Evolutionary conservation across 1,140 invertebrate species (phyloP).

Genomic region (Heliconius congener): DNA sequence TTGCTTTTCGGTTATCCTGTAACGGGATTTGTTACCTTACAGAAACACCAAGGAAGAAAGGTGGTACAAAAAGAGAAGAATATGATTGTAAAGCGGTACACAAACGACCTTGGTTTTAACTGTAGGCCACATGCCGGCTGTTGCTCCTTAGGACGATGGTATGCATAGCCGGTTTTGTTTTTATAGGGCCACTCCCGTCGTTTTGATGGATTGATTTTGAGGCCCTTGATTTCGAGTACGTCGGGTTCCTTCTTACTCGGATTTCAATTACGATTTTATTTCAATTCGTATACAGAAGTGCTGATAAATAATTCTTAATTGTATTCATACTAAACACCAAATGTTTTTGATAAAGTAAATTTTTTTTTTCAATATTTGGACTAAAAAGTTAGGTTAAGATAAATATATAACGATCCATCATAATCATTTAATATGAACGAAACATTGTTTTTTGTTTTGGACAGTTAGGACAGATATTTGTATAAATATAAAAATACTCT

Average conservation of each 20-base stretch:
- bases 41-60: slow-evolving; percentile 57
- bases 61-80: slow-evolving; percentile 67
- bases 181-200: slow-evolving; percentile 35
- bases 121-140: slow-evolving; percentile 74
- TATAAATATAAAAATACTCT: too few species aligned
- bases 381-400: too few species aligned
- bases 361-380: too few species aligned
- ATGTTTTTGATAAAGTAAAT: too few species aligned
- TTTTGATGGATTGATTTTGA: slow-evolving; percentile 50
- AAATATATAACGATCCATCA: too few species aligned
- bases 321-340: too few species aligned
- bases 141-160: slow-evolving; percentile 53
- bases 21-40: slow-evolving; percentile 45
- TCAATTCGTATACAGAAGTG: background rate
- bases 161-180: slow-evolving; percentile 53
- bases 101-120: slow-evolving; percentile 72
- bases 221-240: slow-evolving; percentile 39
- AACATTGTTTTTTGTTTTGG: too few species aligned
- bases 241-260: slow-evolving; percentile 19
- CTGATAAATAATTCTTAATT: too few species aligned
- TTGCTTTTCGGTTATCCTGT: slow-evolving; percentile 22
- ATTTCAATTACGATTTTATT: slow-evolving; percentile 26
- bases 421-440: too few species aligned
- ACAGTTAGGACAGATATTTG: too few species aligned
- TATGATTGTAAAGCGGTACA: slow-evolving; percentile 69